These are phyloP conservation scores for Peromyscus melanophrys DNA, from an alignment of 2,797 vertebrate species.

Conservation along the genomic window DNA sequence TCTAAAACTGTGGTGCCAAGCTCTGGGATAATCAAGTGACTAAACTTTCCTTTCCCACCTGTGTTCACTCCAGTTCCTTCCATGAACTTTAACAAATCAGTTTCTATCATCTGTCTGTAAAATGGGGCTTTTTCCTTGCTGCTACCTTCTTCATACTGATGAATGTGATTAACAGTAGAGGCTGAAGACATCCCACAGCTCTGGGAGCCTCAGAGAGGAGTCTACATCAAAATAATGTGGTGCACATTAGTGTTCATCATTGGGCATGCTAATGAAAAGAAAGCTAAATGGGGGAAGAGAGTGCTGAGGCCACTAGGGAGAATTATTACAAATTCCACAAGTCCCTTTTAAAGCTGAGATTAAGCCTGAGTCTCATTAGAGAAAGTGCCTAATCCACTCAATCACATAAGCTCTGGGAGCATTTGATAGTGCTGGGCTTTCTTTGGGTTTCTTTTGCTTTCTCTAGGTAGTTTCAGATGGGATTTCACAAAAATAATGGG, in stretches of 20 bases:
- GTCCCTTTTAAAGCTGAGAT: constrained; percentile 75
- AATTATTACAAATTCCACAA: constrained; percentile 71
- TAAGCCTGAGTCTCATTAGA: constrained; percentile 42
- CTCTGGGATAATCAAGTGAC: not conserved
- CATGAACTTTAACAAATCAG: not conserved
- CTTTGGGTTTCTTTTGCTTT: constrained; percentile 44
- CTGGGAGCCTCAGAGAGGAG: constrained; percentile 49
- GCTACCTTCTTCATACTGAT: constrained; percentile 12
- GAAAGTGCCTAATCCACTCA: constrained; percentile 65
- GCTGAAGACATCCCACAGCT: constrained; percentile 30
- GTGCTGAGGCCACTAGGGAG: constrained; percentile 57
- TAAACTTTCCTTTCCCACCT: not conserved
- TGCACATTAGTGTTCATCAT: constrained; percentile 59
- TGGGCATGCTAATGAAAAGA: constrained; percentile 59
- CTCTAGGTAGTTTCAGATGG: constrained; percentile 8
- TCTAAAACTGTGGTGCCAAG: not conserved
- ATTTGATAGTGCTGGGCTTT: not conserved
- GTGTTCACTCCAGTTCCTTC: not conserved
- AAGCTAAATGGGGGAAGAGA: constrained; percentile 54
- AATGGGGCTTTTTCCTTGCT: constrained; percentile 48
- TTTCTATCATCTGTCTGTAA: constrained; percentile 54
- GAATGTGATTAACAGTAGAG: constrained; percentile 52
- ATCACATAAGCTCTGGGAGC: constrained; percentile 41
- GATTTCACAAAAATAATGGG: not conserved
- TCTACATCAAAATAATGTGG: constrained; percentile 70